Conservation (phyloP, 2,888 invertebrate species). For the Philopedon plagiatum region DNA sequence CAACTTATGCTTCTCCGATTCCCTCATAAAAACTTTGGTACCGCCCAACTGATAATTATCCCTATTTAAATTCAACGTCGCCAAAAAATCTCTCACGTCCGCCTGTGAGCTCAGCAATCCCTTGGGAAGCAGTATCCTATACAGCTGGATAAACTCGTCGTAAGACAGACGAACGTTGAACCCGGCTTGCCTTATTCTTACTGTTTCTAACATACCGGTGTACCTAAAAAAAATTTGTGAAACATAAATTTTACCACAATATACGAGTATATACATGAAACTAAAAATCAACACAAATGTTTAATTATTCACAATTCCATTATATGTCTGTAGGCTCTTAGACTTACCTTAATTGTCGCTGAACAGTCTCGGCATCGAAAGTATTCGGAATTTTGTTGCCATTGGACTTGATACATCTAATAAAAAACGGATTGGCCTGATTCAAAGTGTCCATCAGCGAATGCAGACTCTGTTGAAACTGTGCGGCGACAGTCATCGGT, state of each 20-base stretch:
- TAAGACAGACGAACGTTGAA: conserved; percentile 95
- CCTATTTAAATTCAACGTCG: conserved; percentile 86
- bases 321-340: too few species aligned
- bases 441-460: conserved; percentile 94
- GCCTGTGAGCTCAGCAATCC: conserved; percentile 88
- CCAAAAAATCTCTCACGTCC: conserved; percentile 88
- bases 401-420: conserved; percentile 96
- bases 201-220: conserved; percentile 97
- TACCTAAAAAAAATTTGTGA: conserved; percentile 69
- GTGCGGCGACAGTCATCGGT: conserved; percentile 93
- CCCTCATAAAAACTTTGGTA: conserved; percentile 93
- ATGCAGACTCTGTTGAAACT: conserved; percentile 94
- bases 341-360: conserved; percentile 80
- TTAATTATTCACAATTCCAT: too few species aligned
- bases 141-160: conserved; percentile 94
- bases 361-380: conserved; percentile 94
- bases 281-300: background rate
- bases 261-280: background rate
- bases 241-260: background rate
- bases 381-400: conserved; percentile 90
- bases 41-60: conserved; percentile 91
- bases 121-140: conserved; percentile 90
- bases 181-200: conserved; percentile 93
- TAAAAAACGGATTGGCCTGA: conserved; percentile 89
- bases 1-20: conserved; percentile 92